Percentiles rank a stretch among this genome's conserved stretches.
These are phyloP conservation scores for Dufourea novaeangliae DNA, from an alignment of 1,140 invertebrate species.

Conservation along the genomic window DNA sequence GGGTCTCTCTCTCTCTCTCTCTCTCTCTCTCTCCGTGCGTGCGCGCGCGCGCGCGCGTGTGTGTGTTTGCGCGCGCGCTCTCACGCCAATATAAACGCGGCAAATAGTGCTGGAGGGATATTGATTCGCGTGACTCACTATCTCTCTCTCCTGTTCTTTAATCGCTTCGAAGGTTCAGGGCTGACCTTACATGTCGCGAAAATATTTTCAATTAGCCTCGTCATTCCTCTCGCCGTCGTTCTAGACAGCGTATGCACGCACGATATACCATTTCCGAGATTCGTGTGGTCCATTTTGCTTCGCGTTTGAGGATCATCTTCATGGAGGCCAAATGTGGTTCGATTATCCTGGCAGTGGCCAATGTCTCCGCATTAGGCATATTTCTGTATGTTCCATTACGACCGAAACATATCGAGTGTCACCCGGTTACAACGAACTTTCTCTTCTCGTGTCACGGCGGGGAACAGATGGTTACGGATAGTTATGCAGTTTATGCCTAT, in stretches of 20 bases:
- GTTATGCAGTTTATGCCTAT: slow-evolving; percentile 59
- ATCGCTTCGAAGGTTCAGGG: slow-evolving; percentile 54
- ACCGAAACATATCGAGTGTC: slow-evolving; percentile 23
- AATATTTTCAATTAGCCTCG: slow-evolving; percentile 43
- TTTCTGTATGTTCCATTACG: slow-evolving; percentile 13
- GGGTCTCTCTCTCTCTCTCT: not conserved
- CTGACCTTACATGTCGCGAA: slow-evolving; percentile 62
- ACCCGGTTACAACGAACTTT: slow-evolving; percentile 44
- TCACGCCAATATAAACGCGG: slow-evolving; percentile 35
- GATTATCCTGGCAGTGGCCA: no score
- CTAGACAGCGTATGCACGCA: not conserved
- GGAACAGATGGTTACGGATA: slow-evolving; percentile 39
- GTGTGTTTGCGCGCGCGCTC: slow-evolving; percentile 2
- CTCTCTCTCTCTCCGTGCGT: no score
- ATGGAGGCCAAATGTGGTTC: no score
- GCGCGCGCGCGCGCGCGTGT: not conserved
- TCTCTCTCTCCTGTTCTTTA: slow-evolving; percentile 55
- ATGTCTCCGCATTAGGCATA: not conserved
- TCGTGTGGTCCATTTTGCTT: not conserved
- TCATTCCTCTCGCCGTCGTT: not conserved
- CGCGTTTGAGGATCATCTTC: no score
- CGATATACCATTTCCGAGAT: not conserved
- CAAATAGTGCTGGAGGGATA: slow-evolving; percentile 62
- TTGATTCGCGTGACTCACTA: slow-evolving; percentile 72
- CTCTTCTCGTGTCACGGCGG: slow-evolving; percentile 41